Percentiles rank a stretch among this genome's conserved stretches.
phyloP scores from a whole-genome alignment of 2,113 vertebrate species.

The Emydura subglobosa region DNA sequence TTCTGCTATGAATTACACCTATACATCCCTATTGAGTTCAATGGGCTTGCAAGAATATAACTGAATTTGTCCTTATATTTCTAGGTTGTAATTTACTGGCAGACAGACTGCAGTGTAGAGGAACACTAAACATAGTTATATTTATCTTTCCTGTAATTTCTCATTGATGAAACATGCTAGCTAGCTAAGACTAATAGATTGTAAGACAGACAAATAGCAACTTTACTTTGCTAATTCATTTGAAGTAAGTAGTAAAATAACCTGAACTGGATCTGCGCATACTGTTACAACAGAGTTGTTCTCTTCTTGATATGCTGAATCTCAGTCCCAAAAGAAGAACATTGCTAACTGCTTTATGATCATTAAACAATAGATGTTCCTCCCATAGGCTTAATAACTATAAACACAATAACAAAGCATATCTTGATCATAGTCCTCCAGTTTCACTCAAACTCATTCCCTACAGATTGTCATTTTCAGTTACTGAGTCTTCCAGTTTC shows the following conservation, averaged over 20 bases:
- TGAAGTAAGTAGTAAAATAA: not conserved
- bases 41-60: not conserved
- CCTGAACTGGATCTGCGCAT: not conserved
- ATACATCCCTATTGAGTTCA: not conserved
- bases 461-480: not conserved
- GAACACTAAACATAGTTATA: constrained; percentile 7
- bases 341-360: not conserved
- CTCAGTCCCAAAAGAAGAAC: not conserved
- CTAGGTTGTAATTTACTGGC: not conserved
- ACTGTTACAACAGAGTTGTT: not conserved
- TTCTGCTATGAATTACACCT: not conserved
- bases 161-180: not conserved
- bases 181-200: not conserved
- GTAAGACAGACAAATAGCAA: not conserved
- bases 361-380: not conserved
- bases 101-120: not conserved
- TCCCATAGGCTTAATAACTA: not conserved
- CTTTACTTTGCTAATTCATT: not conserved
- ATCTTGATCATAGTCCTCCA: not conserved
- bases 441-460: not conserved
- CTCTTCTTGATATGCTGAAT: not conserved
- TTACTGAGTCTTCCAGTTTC: not conserved
- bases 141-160: not conserved
- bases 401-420: not conserved
- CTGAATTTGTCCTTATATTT: not conserved